A percentile compares a stretch with the other conserved stretches of the same genome.
Conservation (phyloP, 2,113 vertebrate species). For the Vidua macroura region DNA sequence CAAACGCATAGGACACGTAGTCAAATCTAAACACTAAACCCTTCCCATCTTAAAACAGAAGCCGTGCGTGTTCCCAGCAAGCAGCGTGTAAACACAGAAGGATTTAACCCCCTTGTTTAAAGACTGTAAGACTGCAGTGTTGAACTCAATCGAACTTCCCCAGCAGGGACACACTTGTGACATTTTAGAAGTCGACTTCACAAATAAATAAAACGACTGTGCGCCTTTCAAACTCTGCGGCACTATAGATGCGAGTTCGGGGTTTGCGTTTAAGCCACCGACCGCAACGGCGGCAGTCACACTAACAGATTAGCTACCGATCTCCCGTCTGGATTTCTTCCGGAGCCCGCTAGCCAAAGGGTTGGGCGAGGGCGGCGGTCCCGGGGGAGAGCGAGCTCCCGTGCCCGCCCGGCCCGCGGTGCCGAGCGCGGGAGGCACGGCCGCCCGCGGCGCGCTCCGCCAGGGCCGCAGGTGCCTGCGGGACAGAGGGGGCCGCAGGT, state of each 20-base stretch:
- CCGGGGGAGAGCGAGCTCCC: rapidly evolving
- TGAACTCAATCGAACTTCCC: background rate
- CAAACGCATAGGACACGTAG: background rate
- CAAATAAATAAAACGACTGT: background rate
- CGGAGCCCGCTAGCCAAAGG: rapidly evolving
- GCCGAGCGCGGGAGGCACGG: background rate
- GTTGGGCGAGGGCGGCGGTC: rapidly evolving
- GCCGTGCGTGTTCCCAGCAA: background rate
- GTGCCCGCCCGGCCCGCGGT: background rate
- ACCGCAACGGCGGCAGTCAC: background rate
- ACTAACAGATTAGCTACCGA: rapidly evolving
- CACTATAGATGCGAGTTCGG: too few relatives aligned
- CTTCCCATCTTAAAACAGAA: background rate
- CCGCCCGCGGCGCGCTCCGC: background rate
- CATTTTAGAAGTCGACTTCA: background rate
- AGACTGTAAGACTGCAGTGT: too few relatives aligned
- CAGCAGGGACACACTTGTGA: background rate
- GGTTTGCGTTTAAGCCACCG: rapidly evolving
- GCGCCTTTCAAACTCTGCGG: background rate
- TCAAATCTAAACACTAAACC: background rate
- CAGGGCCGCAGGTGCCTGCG: background rate
- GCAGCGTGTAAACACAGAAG: background rate
- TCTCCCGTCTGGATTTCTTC: background rate
- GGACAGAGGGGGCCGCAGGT: background rate
- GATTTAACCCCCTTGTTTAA: background rate